phyloP scores from a whole-genome alignment of 1,140 invertebrate genomes.

The Heliconius hermathena region DNA sequence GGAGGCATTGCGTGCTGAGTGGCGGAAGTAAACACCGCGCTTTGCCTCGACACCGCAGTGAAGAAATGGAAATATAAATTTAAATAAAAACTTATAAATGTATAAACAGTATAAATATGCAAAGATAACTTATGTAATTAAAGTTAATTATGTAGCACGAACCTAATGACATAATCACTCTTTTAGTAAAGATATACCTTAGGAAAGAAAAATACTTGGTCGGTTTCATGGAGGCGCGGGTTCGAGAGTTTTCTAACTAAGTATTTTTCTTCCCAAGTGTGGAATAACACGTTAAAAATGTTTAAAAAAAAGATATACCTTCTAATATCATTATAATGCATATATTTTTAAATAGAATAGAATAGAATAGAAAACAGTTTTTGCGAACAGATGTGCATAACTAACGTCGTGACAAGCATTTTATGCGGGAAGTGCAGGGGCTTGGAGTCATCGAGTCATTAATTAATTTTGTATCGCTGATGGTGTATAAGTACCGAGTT shows the following conservation, averaged over 20 bases:
- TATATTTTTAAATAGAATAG: neutral
- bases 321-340: neutral
- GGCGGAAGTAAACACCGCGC: too few relatives aligned
- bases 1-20: too few relatives aligned
- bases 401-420: conserved; percentile 47
- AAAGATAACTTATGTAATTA: too few relatives aligned
- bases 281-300: too few relatives aligned
- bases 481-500: neutral
- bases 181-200: neutral
- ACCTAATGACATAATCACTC: neutral
- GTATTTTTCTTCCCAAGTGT: too few relatives aligned
- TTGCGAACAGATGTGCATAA: conserved; percentile 51
- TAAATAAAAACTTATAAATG: too few relatives aligned
- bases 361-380: neutral
- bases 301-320: neutral
- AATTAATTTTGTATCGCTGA: neutral
- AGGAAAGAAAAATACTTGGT: too few relatives aligned
- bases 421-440: conserved; percentile 41
- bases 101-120: too few relatives aligned
- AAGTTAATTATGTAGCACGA: neutral
- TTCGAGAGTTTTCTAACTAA: too few relatives aligned
- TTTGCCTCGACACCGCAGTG: too few relatives aligned
- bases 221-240: too few relatives aligned
- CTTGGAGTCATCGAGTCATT: neutral
- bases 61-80: too few relatives aligned